These are phyloP conservation scores for Rhinolophus sinicus DNA, from an alignment of 2,113 vertebrate genomes.

Conservation along the genomic window DNA sequence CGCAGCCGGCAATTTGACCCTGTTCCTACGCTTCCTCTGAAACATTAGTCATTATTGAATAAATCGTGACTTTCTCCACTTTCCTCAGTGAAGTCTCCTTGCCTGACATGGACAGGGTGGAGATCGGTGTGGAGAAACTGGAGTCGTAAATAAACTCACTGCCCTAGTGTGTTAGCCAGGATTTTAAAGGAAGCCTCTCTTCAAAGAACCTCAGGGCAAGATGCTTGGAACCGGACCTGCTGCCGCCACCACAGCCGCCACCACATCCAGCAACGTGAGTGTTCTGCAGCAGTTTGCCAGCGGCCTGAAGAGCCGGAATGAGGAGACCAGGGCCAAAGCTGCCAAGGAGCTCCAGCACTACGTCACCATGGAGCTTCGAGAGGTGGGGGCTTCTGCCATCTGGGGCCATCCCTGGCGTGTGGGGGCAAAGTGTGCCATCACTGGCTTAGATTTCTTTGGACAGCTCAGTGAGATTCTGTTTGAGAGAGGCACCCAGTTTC, in stretches of 20 bases:
- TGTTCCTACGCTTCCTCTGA: background rate
- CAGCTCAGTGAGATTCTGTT: background rate
- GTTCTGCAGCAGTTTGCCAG: conserved; percentile 97
- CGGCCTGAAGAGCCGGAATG: conserved; percentile 96
- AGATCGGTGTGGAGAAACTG: background rate
- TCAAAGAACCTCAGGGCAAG: conserved; percentile 68
- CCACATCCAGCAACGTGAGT: conserved; percentile 94
- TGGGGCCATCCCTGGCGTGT: background rate
- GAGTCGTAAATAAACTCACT: background rate
- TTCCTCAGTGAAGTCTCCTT: background rate
- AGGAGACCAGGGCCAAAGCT: conserved; percentile 95
- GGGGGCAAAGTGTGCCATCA: background rate
- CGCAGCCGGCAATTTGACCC: background rate
- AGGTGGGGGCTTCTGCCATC: conserved; percentile 84
- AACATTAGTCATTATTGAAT: background rate
- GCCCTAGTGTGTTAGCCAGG: background rate
- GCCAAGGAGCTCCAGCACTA: conserved; percentile 99
- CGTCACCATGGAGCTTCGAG: conserved; percentile 97
- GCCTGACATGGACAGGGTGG: background rate
- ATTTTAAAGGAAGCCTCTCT: conserved; percentile 38
- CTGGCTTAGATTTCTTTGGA: background rate
- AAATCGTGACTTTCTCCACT: background rate
- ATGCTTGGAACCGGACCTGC: conserved; percentile 70
- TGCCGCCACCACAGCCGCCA: conserved; percentile 36
- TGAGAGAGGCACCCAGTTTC: background rate